Base-by-base conservation (phyloP, 2,113 vertebrate species). In the Pholis gunnellus region DNA sequence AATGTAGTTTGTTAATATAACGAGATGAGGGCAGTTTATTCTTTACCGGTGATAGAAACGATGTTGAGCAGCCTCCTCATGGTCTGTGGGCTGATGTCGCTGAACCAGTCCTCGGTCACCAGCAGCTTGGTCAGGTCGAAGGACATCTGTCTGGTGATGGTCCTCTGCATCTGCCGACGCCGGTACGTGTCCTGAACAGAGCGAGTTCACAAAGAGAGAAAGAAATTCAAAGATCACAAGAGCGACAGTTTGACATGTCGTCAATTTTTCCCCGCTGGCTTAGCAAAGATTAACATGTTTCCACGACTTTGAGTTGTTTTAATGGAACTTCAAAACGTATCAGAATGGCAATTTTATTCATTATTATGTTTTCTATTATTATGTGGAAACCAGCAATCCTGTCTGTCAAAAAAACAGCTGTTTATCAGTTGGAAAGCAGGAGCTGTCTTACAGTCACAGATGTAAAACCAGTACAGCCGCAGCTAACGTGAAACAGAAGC, bases 21-120 rank as follows among this genome's bases (percentile, higher is more conserved):
- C 0, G 0, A 40, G 34, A 42, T 38, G 31, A 69, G 5, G 42
- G 18, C 8, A 40, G 11, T 31, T 56, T 29, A 65, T 64, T 66
- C 36, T 63, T 64, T 76, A 98, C 98, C 98, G 68, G 98, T 99
- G 85, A 99, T 97, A 74, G 98, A 99, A 84, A 99, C 98, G 59
- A 99, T 99, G 90, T 99, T 99, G 48, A 99, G 96, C 57, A 99
- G 92, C 82, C 98, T 95, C 84, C 98, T 96, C 98, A 99, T 99
- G 52, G 97, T 99, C 94, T 99, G 98, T 14, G 98, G 98, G 74
- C 98, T 99, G 92, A 99, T 99, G 91, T 99, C 98, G 81, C 97
- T 99, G 94, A 99, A 99, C 98, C 98, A 99, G 91, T 99, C 98
- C 87, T 99, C 98, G 0, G 98, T 99, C 70, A 99, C 96, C 91